Conservation (phyloP, 2,113 vertebrate species). For the Oryzias curvinotus region DNA sequence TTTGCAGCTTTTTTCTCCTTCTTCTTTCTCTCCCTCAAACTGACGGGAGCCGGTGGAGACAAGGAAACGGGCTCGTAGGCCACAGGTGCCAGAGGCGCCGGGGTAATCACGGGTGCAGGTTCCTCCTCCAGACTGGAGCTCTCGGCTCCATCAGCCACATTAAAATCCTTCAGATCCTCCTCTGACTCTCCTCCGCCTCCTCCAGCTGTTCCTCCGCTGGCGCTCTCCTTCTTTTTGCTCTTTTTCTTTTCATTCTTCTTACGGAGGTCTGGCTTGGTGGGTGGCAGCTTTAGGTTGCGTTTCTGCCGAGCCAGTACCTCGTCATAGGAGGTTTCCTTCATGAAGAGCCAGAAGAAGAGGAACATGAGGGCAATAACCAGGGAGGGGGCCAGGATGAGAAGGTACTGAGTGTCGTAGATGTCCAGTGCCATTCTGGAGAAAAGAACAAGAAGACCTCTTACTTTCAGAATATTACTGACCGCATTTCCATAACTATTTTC, state of each 20-base stretch:
- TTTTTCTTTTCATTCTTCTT: conserved; percentile 96
- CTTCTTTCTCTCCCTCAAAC: conserved; percentile 89
- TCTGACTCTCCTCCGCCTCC: conserved; percentile 88
- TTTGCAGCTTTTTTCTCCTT: conserved; percentile 87
- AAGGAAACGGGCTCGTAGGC: conserved; percentile 53
- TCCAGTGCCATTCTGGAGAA: conserved; percentile 87
- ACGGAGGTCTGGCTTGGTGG: conserved; percentile 84
- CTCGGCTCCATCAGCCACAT: conserved; percentile 79
- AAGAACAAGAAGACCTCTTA: no score
- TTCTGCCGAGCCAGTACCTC: conserved; percentile 95
- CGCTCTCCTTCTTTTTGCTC: conserved; percentile 92
- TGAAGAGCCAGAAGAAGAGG: conserved; percentile 99
- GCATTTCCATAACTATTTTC: no score
- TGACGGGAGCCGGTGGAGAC: conserved; percentile 68
- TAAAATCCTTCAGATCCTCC: conserved; percentile 88
- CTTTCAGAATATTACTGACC: no score
- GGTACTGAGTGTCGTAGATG: conserved; percentile 94
- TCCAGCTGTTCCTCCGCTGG: conserved; percentile 72
- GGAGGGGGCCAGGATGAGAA: conserved; percentile 91
- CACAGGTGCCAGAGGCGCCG: conserved; percentile 40
- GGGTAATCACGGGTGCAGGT: conserved; percentile 39
- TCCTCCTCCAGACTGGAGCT: conserved; percentile 64
- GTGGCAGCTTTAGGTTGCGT: conserved; percentile 86
- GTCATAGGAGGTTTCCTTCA: conserved; percentile 97
- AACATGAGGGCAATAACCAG: conserved; percentile 94